Conservation (phyloP, 2,888 invertebrate genomes). For the Napeogenes inachia region DNA sequence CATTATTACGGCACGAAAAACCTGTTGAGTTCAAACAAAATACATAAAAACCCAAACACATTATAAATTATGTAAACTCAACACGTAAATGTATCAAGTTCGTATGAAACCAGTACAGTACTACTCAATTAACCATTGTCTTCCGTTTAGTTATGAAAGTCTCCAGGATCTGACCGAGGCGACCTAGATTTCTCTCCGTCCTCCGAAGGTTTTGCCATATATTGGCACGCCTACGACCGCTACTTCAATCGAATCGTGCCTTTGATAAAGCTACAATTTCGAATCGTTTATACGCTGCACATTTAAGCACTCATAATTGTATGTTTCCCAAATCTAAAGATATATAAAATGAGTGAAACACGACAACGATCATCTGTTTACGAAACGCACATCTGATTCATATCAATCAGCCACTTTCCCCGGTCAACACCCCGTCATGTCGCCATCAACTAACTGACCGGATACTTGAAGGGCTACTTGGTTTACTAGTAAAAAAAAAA, state of each 20-base stretch:
- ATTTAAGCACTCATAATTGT: no score
- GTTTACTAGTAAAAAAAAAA: no score
- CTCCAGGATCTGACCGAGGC: conserved; percentile 29
- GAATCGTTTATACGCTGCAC: no score
- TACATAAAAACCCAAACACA: not conserved
- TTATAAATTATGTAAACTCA: no score
- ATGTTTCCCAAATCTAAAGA: no score
- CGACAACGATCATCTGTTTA: not conserved
- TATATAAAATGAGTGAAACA: not conserved
- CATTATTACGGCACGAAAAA: no score
- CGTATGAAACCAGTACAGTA: not conserved
- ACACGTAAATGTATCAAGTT: not conserved
- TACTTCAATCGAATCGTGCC: conserved; percentile 8
- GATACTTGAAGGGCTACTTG: not conserved
- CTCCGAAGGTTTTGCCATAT: conserved; percentile 28
- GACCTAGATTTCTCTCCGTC: conserved; percentile 37
- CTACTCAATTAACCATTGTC: conserved; percentile 19
- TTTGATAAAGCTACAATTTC: no score
- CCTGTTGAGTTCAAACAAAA: not conserved
- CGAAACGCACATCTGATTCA: not conserved
- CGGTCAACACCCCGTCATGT: conserved; percentile 21
- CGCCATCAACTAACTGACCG: conserved; percentile 14
- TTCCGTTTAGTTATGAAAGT: conserved; percentile 25
- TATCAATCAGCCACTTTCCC: conserved; percentile 21
- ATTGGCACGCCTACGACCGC: conserved; percentile 16